Evolutionary conservation across 1,140 invertebrate genomes (phyloP).

Genomic region (Chironomus striatipennis): DNA sequence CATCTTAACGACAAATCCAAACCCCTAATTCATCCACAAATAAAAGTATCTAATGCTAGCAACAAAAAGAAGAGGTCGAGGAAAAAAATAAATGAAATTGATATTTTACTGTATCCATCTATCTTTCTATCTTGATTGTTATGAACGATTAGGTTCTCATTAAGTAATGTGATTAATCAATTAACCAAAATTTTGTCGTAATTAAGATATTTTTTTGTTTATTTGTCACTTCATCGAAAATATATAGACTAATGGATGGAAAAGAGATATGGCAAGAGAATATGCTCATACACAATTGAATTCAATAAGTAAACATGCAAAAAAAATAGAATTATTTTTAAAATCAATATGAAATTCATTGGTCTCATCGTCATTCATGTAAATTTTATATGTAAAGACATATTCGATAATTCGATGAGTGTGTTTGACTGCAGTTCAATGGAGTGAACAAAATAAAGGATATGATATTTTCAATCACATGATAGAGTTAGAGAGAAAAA

Average conservation of each 20-base stretch:
- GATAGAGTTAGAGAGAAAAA: not conserved
- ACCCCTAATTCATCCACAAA: too few species aligned
- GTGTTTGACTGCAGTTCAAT: constrained; percentile 17
- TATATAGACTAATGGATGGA: too few species aligned
- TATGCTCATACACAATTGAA: too few species aligned
- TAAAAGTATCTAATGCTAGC: too few species aligned
- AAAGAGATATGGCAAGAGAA: too few species aligned
- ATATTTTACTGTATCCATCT: not conserved
- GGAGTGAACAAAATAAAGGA: constrained; percentile 16
- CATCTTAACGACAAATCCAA: too few species aligned
- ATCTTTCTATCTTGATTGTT: not conserved
- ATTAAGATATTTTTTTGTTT: too few species aligned
- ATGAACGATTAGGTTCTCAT: not conserved
- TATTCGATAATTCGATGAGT: constrained; percentile 13
- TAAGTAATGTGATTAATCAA: not conserved
- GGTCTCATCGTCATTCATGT: constrained; percentile 5
- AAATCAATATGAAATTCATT: constrained; percentile 6
- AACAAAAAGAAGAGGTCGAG: too few species aligned
- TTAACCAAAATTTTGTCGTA: not conserved
- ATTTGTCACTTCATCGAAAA: too few species aligned
- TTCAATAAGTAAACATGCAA: too few species aligned
- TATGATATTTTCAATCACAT: constrained; percentile 21
- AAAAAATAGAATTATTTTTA: too few species aligned
- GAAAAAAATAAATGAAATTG: not conserved
- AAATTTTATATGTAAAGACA: not conserved